Percentiles rank a stretch among this genome's conserved stretches.
phyloP scores from a whole-genome alignment of 2,888 invertebrate species.

The Tiphia femorata region DNA sequence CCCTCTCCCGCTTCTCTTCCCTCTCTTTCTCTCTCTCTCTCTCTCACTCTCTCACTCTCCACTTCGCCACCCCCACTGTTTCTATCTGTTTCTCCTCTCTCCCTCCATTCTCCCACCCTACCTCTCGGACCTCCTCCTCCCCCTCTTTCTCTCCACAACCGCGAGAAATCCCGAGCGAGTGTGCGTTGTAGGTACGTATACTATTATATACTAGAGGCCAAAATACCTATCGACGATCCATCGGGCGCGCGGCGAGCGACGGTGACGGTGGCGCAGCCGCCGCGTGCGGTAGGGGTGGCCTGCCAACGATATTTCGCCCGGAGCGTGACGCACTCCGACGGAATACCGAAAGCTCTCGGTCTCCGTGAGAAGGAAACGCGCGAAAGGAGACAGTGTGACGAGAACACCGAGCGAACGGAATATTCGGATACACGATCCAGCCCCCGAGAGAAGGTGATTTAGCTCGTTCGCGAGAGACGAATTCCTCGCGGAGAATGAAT shows the following conservation, averaged over 20 bases:
- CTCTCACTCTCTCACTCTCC: constrained; percentile 4
- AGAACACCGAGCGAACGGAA: too few relatives aligned
- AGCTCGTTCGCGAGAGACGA: too few relatives aligned
- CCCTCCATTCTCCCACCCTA: constrained; percentile 7
- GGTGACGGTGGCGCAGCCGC: constrained; percentile 11
- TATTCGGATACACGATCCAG: too few relatives aligned
- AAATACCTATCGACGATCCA: constrained; percentile 52
- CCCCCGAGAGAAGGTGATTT: too few relatives aligned
- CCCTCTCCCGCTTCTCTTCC: constrained; percentile 61
- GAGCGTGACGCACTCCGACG: constrained; percentile 32
- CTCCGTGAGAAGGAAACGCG: constrained; percentile 3
- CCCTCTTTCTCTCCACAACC: constrained; percentile 8
- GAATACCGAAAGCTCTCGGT: constrained; percentile 4
- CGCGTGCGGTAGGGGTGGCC: neutral
- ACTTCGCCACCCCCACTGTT: constrained; percentile 18
- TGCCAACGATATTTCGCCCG: constrained; percentile 33
- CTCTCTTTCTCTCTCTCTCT: constrained; percentile 22
- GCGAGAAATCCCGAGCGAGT: constrained; percentile 33
- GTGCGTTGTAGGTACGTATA: constrained; percentile 47
- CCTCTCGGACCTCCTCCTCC: constrained; percentile 20
- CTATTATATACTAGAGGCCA: constrained; percentile 50
- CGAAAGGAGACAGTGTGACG: neutral
- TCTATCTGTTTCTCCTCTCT: constrained; percentile 20
- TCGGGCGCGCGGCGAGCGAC: constrained; percentile 37
- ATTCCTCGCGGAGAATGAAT: too few relatives aligned